Conservation (phyloP, 2,888 invertebrate species). For the Atethmia centrago region DNA sequence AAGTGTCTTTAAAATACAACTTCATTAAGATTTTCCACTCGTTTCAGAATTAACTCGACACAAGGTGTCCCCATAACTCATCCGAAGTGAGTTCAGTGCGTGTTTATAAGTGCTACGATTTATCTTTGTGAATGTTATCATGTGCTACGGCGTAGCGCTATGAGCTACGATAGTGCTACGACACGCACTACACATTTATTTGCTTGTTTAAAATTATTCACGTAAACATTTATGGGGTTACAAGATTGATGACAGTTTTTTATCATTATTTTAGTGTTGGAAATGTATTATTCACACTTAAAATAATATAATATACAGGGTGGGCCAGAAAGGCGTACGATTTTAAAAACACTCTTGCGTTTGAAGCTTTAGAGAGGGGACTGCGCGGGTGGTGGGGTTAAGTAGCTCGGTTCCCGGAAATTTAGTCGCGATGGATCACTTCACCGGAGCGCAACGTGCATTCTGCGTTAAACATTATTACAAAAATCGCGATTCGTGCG, state of each 20-base stretch:
- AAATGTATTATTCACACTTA: background rate
- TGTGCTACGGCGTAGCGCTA: slow-evolving; percentile 62
- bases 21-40: background rate
- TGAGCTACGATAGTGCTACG: slow-evolving; percentile 61
- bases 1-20: background rate
- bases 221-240: slow-evolving; percentile 39
- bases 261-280: background rate
- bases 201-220: slow-evolving; percentile 47
- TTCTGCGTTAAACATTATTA: too few species aligned
- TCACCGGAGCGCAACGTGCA: too few species aligned
- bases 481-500: too few species aligned
- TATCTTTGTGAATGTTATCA: slow-evolving; percentile 55
- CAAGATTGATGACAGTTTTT: slow-evolving; percentile 32
- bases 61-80: slow-evolving; percentile 46
- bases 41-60: slow-evolving; percentile 23
- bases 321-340: too few species aligned
- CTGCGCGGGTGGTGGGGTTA: too few species aligned
- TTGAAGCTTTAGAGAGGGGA: too few species aligned
- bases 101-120: slow-evolving; percentile 65
- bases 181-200: slow-evolving; percentile 56
- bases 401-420: too few species aligned
- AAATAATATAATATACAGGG: too few species aligned
- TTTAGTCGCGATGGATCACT: too few species aligned
- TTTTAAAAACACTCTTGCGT: too few species aligned
- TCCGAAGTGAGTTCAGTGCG: slow-evolving; percentile 56